Percentiles rank a stretch among this genome's conserved stretches.
phyloP scores from a whole-genome alignment of 2,113 vertebrate species.

The Aptenodytes patagonicus region DNA sequence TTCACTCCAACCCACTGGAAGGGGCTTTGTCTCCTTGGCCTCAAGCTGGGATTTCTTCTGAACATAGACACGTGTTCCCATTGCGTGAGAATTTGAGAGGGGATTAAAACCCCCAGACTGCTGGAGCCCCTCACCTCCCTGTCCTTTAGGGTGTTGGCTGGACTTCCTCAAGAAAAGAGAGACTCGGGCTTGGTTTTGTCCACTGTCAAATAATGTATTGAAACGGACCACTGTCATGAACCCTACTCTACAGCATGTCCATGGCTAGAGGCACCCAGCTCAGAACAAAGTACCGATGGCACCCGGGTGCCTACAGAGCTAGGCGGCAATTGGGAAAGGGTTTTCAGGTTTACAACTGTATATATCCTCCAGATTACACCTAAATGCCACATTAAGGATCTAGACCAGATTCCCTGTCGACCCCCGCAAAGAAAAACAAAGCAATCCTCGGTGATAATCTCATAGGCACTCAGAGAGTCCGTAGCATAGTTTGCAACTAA shows the following conservation, averaged over 20 bases:
- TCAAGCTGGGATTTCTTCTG: not conserved
- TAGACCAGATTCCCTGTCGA: not conserved
- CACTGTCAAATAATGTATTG: not conserved
- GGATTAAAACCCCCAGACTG: not conserved
- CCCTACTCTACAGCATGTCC: accelerated
- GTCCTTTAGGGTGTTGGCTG: not conserved
- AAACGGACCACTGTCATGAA: accelerated
- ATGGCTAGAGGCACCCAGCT: not conserved
- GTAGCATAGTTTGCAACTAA: not conserved
- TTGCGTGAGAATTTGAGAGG: not conserved
- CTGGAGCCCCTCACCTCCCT: not conserved
- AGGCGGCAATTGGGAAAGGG: accelerated
- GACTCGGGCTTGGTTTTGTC: not conserved
- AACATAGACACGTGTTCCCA: accelerated
- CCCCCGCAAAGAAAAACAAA: not conserved
- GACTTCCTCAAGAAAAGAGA: not conserved
- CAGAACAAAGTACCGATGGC: accelerated
- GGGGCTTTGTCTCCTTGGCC: not conserved
- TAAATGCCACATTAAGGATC: not conserved
- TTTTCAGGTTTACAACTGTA: not conserved
- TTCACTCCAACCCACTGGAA: not conserved
- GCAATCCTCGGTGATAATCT: not conserved
- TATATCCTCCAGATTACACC: not conserved
- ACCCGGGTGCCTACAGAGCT: not conserved
- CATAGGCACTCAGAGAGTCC: not conserved